A percentile compares a stretch with the other conserved stretches of the same genome.
phyloP scores from a whole-genome alignment of 2,888 invertebrate genomes.

The Heliconius sara region DNA sequence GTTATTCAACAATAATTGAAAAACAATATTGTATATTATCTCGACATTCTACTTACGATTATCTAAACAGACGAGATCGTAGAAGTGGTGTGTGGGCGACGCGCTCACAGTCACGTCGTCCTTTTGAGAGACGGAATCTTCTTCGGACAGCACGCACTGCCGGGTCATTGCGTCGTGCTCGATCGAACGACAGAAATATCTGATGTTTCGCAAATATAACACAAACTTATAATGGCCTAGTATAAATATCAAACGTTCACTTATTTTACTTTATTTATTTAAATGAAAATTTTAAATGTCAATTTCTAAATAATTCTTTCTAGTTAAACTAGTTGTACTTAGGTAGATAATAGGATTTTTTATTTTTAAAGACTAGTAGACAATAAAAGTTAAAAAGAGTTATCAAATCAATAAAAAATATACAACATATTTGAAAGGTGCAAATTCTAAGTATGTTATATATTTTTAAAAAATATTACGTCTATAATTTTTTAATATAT shows the following conservation, averaged over 20 bases:
- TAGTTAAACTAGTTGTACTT: too few species aligned
- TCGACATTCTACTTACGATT: conserved; percentile 88
- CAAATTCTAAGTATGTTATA: too few species aligned
- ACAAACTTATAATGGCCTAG: neutral
- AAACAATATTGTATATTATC: conserved; percentile 45
- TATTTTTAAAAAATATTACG: too few species aligned
- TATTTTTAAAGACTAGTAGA: too few species aligned
- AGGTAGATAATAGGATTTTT: too few species aligned
- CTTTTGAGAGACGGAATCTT: conserved; percentile 94
- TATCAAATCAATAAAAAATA: too few species aligned
- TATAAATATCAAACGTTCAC: neutral
- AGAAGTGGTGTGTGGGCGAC: conserved; percentile 93
- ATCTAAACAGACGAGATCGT: conserved; percentile 94
- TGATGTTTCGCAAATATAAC: conserved; percentile 53
- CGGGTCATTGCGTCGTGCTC: conserved; percentile 94
- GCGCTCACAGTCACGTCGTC: conserved; percentile 93
- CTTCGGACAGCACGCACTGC: conserved; percentile 94
- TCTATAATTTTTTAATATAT: too few species aligned
- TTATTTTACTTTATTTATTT: neutral
- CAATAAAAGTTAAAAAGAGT: too few species aligned
- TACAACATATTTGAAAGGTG: too few species aligned
- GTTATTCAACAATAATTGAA: neutral
- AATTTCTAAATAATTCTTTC: too few species aligned
- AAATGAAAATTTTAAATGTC: too few species aligned
- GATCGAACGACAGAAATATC: conserved; percentile 93